Percentiles rank a stretch among this genome's conserved stretches.
Evolutionary conservation across 2,113 vertebrate genomes (phyloP).

Genomic region (Athene noctua): DNA sequence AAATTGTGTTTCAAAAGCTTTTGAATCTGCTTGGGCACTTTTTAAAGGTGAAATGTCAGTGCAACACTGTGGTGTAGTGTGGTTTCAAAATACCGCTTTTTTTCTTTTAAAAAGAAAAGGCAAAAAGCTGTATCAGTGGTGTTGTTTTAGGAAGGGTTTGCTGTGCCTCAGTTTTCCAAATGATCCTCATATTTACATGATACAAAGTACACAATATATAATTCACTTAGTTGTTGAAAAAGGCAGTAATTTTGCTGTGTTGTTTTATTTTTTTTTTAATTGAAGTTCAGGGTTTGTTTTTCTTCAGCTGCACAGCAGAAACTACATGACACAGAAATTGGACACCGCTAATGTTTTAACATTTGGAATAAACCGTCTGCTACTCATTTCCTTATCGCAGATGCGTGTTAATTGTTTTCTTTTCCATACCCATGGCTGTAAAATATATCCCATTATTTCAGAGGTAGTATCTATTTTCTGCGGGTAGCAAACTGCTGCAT

Average conservation of each 20-base stretch:
- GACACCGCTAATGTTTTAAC: conserved; percentile 53
- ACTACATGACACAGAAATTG: conserved; percentile 60
- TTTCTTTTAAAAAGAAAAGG: neutral
- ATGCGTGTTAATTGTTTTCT: conserved; percentile 59
- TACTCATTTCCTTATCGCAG: conserved; percentile 61
- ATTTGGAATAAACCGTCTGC: conserved; percentile 51
- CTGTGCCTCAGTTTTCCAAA: neutral
- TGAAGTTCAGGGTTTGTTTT: conserved; percentile 64
- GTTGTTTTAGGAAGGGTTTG: neutral
- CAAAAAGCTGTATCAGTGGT: neutral
- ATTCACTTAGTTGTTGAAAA: conserved; percentile 42
- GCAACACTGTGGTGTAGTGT: neutral
- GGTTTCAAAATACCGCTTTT: neutral
- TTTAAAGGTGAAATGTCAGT: conserved; percentile 61
- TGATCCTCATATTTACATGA: conserved; percentile 29
- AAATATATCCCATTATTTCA: conserved; percentile 54
- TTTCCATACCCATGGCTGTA: conserved; percentile 28
- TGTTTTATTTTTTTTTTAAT: conserved; percentile 51
- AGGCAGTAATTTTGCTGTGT: conserved; percentile 40
- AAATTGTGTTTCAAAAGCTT: conserved; percentile 60
- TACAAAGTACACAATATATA: neutral
- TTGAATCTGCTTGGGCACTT: conserved; percentile 27
- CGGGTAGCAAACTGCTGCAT: conserved; percentile 26
- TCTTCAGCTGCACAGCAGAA: conserved; percentile 59
- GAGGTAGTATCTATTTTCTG: conserved; percentile 38